These are phyloP conservation scores for Polia nebulosa DNA, from an alignment of 2,888 invertebrate genomes.

Conservation along the genomic window DNA sequence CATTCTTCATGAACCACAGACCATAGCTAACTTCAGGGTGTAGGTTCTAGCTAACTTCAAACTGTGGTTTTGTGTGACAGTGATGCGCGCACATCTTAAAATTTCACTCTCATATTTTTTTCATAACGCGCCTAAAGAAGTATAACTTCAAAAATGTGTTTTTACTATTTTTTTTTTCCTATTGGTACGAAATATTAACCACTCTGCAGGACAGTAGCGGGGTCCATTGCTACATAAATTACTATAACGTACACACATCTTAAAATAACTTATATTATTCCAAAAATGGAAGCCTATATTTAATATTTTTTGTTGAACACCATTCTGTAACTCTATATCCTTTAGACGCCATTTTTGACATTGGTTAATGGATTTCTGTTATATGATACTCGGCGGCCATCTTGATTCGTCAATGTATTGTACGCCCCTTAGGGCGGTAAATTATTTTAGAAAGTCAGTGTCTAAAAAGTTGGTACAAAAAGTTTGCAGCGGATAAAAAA, in stretches of 20 bases:
- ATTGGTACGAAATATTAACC: too few relatives aligned
- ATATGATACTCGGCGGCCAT: slow-evolving; percentile 60
- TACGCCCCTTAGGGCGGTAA: slow-evolving; percentile 24
- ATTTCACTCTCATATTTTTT: too few relatives aligned
- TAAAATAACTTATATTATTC: background rate
- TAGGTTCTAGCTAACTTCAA: too few relatives aligned
- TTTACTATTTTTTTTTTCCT: too few relatives aligned
- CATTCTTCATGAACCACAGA: too few relatives aligned
- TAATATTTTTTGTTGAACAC: slow-evolving; percentile 49
- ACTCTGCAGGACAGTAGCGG: too few relatives aligned
- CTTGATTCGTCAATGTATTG: slow-evolving; percentile 46
- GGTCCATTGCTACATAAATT: too few relatives aligned
- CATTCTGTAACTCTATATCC: slow-evolving; percentile 64
- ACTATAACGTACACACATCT: slow-evolving; percentile 3
- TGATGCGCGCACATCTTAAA: too few relatives aligned
- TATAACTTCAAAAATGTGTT: too few relatives aligned
- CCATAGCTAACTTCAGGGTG: too few relatives aligned
- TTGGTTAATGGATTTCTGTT: slow-evolving; percentile 67
- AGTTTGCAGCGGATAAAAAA: slow-evolving; percentile 5
- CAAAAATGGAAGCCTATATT: background rate
- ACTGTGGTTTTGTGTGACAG: too few relatives aligned
- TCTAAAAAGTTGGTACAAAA: slow-evolving; percentile 18
- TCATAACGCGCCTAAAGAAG: too few relatives aligned
- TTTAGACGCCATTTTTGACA: slow-evolving; percentile 60
- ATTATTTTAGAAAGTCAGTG: slow-evolving; percentile 42